Conservation (phyloP, 1,140 invertebrate genomes). For the Diachasma alloeum region DNA sequence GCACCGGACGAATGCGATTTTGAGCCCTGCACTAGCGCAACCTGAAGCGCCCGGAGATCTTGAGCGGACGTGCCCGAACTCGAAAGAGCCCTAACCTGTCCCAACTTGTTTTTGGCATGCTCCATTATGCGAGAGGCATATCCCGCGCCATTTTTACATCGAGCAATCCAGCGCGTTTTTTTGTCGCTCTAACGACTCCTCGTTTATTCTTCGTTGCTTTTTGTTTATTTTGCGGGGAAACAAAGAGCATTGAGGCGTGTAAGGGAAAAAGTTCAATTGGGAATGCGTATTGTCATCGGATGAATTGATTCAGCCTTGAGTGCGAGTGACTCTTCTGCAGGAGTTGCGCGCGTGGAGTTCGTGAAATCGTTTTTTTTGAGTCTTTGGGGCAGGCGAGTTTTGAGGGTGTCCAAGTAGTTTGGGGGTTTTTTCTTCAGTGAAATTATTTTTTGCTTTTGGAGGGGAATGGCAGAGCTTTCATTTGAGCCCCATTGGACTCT, state of each 20-base stretch:
- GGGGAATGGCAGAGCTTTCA: too few species aligned
- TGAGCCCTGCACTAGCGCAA: slow-evolving; percentile 27
- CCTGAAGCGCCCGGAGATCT: not conserved
- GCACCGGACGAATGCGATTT: slow-evolving; percentile 30
- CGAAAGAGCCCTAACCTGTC: slow-evolving; percentile 31
- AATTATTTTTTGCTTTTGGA: too few species aligned
- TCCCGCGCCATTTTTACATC: not conserved
- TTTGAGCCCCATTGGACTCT: too few species aligned
- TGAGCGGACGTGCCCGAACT: slow-evolving; percentile 30
- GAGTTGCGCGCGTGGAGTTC: not conserved
- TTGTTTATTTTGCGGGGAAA: not conserved
- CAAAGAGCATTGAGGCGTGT: not conserved
- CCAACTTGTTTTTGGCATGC: slow-evolving; percentile 27
- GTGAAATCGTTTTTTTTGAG: not conserved
- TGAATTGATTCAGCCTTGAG: slow-evolving; percentile 5
- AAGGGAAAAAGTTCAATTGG: not conserved
- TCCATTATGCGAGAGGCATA: not conserved
- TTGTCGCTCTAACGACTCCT: not conserved
- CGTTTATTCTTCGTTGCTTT: not conserved
- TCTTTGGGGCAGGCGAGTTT: too few species aligned
- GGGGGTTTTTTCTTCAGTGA: too few species aligned
- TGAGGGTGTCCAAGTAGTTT: too few species aligned
- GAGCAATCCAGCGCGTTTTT: not conserved
- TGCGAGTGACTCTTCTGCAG: not conserved
- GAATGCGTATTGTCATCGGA: slow-evolving; percentile 5